phyloP scores from a whole-genome alignment of 1,140 invertebrate species.

The Euwallacea similis region DNA sequence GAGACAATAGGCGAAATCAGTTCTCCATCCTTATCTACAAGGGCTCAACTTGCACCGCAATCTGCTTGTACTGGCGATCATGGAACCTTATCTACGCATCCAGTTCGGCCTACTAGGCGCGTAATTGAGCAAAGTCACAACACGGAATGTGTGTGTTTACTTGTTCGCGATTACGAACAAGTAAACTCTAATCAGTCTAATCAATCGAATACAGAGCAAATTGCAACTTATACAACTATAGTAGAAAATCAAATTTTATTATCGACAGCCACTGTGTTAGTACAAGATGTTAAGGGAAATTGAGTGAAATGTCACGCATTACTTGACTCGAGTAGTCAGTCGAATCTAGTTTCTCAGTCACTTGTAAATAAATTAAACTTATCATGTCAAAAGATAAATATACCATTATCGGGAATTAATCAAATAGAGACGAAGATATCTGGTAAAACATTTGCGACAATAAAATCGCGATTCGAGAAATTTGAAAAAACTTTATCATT shows the following conservation, averaged over 20 bases:
- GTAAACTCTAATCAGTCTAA: slow-evolving; percentile 1
- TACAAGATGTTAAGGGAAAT: too few relatives aligned
- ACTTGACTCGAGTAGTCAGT: too few relatives aligned
- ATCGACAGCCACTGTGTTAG: too few relatives aligned
- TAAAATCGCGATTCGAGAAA: slow-evolving; percentile 15
- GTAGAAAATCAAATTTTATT: too few relatives aligned
- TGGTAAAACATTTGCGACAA: slow-evolving; percentile 12
- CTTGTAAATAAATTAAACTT: slow-evolving; percentile 28
- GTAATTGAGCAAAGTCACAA: too few relatives aligned
- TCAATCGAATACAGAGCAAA: slow-evolving; percentile 20
- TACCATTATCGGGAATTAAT: slow-evolving; percentile 25
- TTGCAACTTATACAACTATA: slow-evolving; percentile 28
- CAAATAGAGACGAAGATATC: slow-evolving; percentile 16
- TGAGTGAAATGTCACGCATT: too few relatives aligned
- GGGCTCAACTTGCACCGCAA: background rate
- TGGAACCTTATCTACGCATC: too few relatives aligned
- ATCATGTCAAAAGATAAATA: slow-evolving; percentile 12
- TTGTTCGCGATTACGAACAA: slow-evolving; percentile 3
- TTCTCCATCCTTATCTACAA: too few relatives aligned
- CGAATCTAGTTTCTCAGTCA: too few relatives aligned
- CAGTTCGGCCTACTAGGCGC: too few relatives aligned
- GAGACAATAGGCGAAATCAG: too few relatives aligned
- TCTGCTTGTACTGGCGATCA: background rate
- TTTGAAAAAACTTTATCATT: slow-evolving; percentile 17
- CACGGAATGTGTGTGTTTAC: too few relatives aligned